A percentile compares a stretch with the other conserved stretches of the same genome.
These are phyloP conservation scores for Tenthredo amoena DNA, from an alignment of 2,888 invertebrate species.

Conservation along the genomic window DNA sequence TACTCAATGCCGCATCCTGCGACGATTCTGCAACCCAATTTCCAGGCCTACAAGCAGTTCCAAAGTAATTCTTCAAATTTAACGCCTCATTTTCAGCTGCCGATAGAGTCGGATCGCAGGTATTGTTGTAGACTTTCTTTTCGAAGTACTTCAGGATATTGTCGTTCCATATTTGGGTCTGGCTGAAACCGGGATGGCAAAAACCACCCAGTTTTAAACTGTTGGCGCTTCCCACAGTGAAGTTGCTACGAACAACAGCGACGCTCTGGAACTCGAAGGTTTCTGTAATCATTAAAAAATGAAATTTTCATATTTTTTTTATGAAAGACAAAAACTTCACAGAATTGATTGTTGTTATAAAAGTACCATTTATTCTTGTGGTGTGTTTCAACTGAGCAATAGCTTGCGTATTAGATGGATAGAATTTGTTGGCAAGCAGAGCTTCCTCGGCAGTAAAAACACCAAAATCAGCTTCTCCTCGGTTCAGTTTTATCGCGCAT, in stretches of 20 bases:
- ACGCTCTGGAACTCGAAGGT: conserved; percentile 82
- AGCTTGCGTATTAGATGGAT: conserved; percentile 65
- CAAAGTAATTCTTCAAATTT: conserved; percentile 83
- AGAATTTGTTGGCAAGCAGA: conserved; percentile 78
- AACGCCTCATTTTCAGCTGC: conserved; percentile 81
- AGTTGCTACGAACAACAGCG: conserved; percentile 79
- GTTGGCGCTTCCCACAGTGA: conserved; percentile 75
- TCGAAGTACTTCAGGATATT: conserved; percentile 83
- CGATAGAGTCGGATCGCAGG: conserved; percentile 73
- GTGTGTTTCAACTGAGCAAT: conserved; percentile 68
- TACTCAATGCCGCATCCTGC: conserved; percentile 82
- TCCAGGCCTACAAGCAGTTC: conserved; percentile 87
- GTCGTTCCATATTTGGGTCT: conserved; percentile 81
- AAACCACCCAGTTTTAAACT: conserved; percentile 80
- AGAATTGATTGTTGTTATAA: neutral
- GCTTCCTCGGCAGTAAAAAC: conserved; percentile 83
- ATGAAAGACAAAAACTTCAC: neutral
- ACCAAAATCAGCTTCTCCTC: conserved; percentile 81
- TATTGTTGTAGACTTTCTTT: conserved; percentile 71
- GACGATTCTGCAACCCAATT: conserved; percentile 81
- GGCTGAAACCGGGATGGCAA: conserved; percentile 85
- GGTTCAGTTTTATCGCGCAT: conserved; percentile 81
- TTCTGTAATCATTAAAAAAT: conserved; percentile 72
- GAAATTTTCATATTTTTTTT: conserved; percentile 34
- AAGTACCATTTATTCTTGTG: conserved; percentile 72